Evolutionary conservation across 2,797 vertebrate species (phyloP), one percentile per base, ranked within the genome.

Genomic region (Gephyroberyx darwinii): DNA sequence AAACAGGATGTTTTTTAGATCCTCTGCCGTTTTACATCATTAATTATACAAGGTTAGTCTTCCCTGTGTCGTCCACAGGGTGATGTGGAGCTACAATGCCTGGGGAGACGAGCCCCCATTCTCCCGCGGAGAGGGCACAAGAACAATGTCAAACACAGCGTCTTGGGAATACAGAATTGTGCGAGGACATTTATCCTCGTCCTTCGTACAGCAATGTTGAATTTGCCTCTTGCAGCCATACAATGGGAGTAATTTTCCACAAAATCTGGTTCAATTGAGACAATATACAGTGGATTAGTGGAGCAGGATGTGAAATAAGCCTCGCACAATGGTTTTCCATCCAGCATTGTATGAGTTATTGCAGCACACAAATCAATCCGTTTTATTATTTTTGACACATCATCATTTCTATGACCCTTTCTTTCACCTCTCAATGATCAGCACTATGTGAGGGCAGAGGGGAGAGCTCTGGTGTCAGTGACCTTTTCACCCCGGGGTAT

Each of bases 1-100:
- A 86, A 87, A 74, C 72, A 70, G 74, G 86, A 84, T 88, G 80
- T 82, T 65, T 65, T 80, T 61, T 53, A 61, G 77, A 74, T 85
- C 65, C 71, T 77, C 68, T 81, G 75, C 43, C 57, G 35, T 87
- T 90, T 87, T 83, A 84, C 81, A 83, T 84, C 86, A 92, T 90
- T 90, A 89, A 91, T 90, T 89, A 92, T 78, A 83, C 83, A 90
- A 89, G 87, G 88, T 89, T 85, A 86, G 81, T 63, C 9, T 78
- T 87, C 69, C 65, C 47, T 0, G 67, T 78, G 79, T 90, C 82
- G 86, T 88, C 70, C 68, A 81, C 68, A 51, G 83, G 86, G 85
- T 75, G 74, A 83, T 63, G 68, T 68, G 55, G 63, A 75, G 74
- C 74, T 71, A 65, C 75, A 16, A 69, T 37, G 74, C 80, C 78